Evolutionary conservation across 1,140 invertebrate genomes (phyloP).

Genomic region (Bombus difficillimus): DNA sequence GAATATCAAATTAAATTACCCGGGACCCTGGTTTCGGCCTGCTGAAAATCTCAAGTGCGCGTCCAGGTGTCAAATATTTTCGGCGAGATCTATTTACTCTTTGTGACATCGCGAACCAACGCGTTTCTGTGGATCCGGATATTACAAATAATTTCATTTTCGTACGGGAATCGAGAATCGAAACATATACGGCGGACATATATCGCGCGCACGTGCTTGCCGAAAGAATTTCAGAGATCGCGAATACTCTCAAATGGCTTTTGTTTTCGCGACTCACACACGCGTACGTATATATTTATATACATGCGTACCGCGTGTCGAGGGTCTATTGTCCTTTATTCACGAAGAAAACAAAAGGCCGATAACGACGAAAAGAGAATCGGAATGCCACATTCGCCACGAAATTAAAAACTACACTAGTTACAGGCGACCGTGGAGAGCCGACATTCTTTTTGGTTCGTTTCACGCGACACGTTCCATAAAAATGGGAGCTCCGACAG

Average conservation of each 20-base stretch:
- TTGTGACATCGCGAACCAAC: slow-evolving; percentile 3
- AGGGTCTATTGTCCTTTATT: slow-evolving; percentile 29
- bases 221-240: slow-evolving; percentile 20
- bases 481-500: slow-evolving; percentile 35
- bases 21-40: slow-evolving; percentile 26
- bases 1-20: slow-evolving; percentile 75
- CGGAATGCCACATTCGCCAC: slow-evolving; percentile 50
- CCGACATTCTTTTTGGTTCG: slow-evolving; percentile 20
- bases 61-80: slow-evolving; percentile 67
- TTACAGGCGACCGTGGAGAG: background rate
- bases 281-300: background rate
- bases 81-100: slow-evolving; percentile 46
- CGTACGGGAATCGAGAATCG: slow-evolving; percentile 22
- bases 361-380: slow-evolving; percentile 1
- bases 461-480: slow-evolving; percentile 41
- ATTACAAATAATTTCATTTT: slow-evolving; percentile 41
- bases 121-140: background rate
- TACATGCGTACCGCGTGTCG: background rate
- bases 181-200: slow-evolving; percentile 8
- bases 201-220: background rate
- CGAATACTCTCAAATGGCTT: slow-evolving; percentile 44
- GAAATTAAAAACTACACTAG: slow-evolving; percentile 65
- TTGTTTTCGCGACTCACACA: background rate
- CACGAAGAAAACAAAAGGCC: slow-evolving; percentile 24
- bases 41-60: slow-evolving; percentile 42